Conservation (phyloP, 2,797 vertebrate genomes). For the Catostomus latipinnis region DNA sequence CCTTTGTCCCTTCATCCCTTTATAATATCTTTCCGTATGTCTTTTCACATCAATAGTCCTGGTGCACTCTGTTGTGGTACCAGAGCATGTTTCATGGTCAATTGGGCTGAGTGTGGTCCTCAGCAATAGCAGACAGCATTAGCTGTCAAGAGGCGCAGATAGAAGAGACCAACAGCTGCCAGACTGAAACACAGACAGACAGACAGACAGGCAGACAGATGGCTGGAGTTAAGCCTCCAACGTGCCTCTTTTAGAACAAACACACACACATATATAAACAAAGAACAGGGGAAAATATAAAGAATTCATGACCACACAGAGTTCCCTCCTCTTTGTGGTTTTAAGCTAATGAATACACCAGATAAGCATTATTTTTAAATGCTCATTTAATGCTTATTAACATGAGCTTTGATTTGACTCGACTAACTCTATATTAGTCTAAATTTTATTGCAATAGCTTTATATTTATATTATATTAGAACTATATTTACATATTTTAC, state of each 20-base stretch:
- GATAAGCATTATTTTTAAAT: not conserved
- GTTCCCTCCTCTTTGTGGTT: not conserved
- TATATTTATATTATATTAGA: too few relatives aligned
- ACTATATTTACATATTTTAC: too few relatives aligned
- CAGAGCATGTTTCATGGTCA: conserved; percentile 17
- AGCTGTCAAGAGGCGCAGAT: conserved; percentile 32
- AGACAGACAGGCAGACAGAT: conserved; percentile 48
- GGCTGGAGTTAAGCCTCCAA: conserved; percentile 42
- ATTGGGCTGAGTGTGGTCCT: not conserved
- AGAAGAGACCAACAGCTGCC: conserved; percentile 51
- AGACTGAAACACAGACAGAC: conserved; percentile 31
- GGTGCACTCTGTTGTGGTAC: conserved; percentile 7
- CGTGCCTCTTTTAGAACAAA: conserved; percentile 16
- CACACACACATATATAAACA: not conserved
- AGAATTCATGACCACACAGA: conserved; percentile 24
- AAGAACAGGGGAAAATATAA: not conserved
- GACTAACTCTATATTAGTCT: too few relatives aligned
- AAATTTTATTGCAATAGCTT: too few relatives aligned
- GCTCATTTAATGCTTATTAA: not conserved
- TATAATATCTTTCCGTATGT: not conserved
- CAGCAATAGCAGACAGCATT: conserved; percentile 16
- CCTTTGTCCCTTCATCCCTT: too few relatives aligned
- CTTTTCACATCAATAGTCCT: conserved; percentile 6
- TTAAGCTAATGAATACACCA: not conserved
- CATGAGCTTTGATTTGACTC: too few relatives aligned